phyloP scores from a whole-genome alignment of 2,797 vertebrate species.

The Catamblyrhynchus diadema region DNA sequence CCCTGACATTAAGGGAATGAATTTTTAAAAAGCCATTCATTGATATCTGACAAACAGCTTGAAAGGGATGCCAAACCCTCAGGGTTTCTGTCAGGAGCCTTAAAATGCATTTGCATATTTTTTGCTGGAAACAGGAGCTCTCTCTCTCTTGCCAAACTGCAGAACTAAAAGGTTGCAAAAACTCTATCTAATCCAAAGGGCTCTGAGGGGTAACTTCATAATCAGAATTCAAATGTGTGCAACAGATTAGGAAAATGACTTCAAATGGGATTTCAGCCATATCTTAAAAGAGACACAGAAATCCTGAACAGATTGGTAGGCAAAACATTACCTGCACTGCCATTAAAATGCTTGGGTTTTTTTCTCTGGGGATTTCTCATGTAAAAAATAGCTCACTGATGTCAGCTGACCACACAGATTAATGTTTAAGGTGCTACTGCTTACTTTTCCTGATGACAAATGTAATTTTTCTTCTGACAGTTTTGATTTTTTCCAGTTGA shows the following conservation, averaged over 20 bases:
- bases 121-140: slow-evolving; percentile 56
- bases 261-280: slow-evolving; percentile 21
- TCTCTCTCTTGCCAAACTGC: slow-evolving; percentile 35
- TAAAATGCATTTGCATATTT: slow-evolving; percentile 62
- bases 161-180: slow-evolving; percentile 66
- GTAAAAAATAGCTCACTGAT: background rate
- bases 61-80: slow-evolving; percentile 58
- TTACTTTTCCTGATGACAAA: background rate
- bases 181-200: slow-evolving; percentile 17
- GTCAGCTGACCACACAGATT: background rate
- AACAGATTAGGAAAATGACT: slow-evolving; percentile 32
- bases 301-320: background rate
- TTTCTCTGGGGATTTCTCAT: background rate
- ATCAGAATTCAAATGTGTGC: slow-evolving; percentile 22
- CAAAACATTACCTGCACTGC: background rate
- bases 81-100: slow-evolving; percentile 55
- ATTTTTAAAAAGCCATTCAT: slow-evolving; percentile 29
- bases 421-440: background rate
- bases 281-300: background rate
- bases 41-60: slow-evolving; percentile 62
- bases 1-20: background rate
- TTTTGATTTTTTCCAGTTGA: background rate
- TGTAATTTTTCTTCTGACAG: background rate
- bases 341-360: background rate
- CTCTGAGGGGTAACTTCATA: background rate